phyloP scores from a whole-genome alignment of 1,140 invertebrate genomes.

The Phymastichus coffea region DNA sequence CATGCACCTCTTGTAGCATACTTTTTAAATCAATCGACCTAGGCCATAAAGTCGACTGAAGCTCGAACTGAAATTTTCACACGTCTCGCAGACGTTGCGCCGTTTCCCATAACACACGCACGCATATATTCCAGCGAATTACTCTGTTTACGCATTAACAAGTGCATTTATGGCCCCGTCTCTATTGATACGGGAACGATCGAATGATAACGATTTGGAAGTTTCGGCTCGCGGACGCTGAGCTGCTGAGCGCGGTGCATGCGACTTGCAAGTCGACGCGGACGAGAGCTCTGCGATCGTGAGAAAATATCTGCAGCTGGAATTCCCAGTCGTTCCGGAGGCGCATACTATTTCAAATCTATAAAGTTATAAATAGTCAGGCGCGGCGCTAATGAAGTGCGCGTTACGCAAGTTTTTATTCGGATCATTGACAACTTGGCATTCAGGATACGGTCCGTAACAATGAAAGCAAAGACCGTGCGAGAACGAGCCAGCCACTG shows the following conservation, averaged over 20 bases:
- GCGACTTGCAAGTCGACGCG: too few species aligned
- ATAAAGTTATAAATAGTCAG: neutral
- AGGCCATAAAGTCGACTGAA: too few species aligned
- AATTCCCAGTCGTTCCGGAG: neutral
- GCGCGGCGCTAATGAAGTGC: slow-evolving; percentile 6
- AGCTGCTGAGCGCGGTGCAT: too few species aligned
- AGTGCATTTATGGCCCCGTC: neutral
- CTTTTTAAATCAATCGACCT: too few species aligned
- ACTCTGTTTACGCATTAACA: neutral
- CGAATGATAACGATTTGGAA: neutral
- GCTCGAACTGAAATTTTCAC: too few species aligned
- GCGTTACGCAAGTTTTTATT: slow-evolving; percentile 19
- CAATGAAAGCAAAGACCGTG: too few species aligned
- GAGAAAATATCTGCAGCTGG: slow-evolving; percentile 25
- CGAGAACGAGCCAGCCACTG: too few species aligned
- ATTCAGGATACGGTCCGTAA: too few species aligned
- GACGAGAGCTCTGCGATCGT: slow-evolving; percentile 20
- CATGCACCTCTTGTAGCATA: too few species aligned
- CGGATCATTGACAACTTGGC: slow-evolving; percentile 16
- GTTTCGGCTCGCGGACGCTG: slow-evolving; percentile 4
- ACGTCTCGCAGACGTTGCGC: too few species aligned
- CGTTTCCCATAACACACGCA: too few species aligned
- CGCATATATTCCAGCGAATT: neutral
- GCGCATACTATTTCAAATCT: slow-evolving; percentile 9
- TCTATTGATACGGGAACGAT: too few species aligned